These are phyloP conservation scores for Sebastes miniatus DNA, from an alignment of 2,797 vertebrate genomes.

Conservation along the genomic window DNA sequence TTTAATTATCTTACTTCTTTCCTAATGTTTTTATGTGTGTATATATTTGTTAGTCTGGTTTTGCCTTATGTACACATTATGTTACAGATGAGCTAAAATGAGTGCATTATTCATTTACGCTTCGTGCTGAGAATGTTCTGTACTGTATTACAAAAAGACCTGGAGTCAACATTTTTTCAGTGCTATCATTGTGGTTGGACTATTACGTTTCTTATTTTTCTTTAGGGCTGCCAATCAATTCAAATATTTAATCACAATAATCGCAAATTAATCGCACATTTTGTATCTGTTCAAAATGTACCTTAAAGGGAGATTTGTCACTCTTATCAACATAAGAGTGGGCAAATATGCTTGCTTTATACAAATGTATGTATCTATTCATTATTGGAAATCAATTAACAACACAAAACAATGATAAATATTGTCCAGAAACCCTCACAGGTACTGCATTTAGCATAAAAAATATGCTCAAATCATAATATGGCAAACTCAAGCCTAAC, in stretches of 20 bases:
- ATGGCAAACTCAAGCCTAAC: rapidly evolving
- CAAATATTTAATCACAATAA: rapidly evolving
- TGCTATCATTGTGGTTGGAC: background rate
- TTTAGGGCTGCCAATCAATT: too few relatives aligned
- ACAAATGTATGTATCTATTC: too few relatives aligned
- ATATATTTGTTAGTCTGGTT: conserved; percentile 22
- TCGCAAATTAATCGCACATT: background rate
- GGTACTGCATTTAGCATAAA: too few relatives aligned
- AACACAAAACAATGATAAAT: rapidly evolving
- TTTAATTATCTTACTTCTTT: background rate
- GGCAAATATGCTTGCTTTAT: too few relatives aligned
- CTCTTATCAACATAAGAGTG: too few relatives aligned
- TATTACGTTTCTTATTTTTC: background rate
- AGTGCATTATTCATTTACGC: conserved; percentile 18
- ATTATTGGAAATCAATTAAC: too few relatives aligned
- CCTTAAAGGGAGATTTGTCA: too few relatives aligned
- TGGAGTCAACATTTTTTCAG: background rate
- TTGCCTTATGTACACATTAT: conserved; percentile 9
- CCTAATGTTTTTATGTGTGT: background rate
- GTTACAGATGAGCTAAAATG: conserved; percentile 5
- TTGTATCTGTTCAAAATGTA: background rate
- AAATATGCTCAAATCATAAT: too few relatives aligned
- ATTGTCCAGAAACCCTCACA: too few relatives aligned
- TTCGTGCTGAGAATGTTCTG: background rate
- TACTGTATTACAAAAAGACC: background rate